phyloP scores from a whole-genome alignment of 2,888 invertebrate genomes.

The Scotopteryx bipunctaria region DNA sequence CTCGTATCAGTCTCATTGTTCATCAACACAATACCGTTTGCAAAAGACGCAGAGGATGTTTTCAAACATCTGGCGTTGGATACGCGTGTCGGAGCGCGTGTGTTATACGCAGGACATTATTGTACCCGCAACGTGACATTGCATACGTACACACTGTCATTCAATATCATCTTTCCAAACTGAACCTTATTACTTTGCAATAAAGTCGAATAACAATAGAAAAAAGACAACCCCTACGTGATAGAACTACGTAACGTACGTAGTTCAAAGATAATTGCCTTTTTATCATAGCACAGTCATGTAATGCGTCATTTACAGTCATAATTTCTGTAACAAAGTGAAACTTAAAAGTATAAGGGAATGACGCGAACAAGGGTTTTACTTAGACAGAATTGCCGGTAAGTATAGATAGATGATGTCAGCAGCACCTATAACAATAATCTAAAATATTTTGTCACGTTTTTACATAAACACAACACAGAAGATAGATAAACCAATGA shows the following conservation, averaged over 20 bases:
- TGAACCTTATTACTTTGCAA: slow-evolving; percentile 11
- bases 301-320: slow-evolving; percentile 22
- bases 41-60: slow-evolving; percentile 26
- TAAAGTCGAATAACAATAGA: background rate
- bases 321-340: slow-evolving; percentile 16
- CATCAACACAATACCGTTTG: slow-evolving; percentile 24
- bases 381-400: background rate
- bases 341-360: slow-evolving; percentile 2
- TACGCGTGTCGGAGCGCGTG: slow-evolving; percentile 30
- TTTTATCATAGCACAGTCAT: slow-evolving; percentile 24
- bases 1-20: slow-evolving; percentile 24
- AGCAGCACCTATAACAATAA: no score
- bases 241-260: slow-evolving; percentile 8
- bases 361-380: slow-evolving; percentile 9
- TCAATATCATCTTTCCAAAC: background rate
- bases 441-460: no score
- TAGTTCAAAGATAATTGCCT: slow-evolving; percentile 16
- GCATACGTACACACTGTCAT: slow-evolving; percentile 3
- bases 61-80: slow-evolving; percentile 23
- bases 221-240: slow-evolving; percentile 1
- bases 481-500: no score
- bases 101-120: slow-evolving; percentile 18
- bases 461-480: no score
- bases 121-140: slow-evolving; percentile 16
- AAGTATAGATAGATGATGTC: background rate